Base-by-base conservation (phyloP, 2,888 invertebrate species). In the Temnothorax ravouxi region DNA sequence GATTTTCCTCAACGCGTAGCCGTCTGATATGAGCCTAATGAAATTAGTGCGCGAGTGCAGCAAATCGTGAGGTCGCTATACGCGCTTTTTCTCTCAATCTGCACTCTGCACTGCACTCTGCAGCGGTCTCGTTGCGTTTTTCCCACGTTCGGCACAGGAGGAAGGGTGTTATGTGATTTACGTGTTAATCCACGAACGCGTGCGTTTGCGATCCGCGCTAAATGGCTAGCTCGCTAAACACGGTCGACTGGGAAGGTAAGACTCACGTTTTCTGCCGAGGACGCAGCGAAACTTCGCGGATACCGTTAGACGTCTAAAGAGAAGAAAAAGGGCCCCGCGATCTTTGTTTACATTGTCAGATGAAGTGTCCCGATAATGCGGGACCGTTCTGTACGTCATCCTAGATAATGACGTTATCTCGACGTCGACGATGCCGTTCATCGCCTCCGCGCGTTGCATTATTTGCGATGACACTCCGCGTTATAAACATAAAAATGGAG, bases 161-260 rank as follows among this genome's bases (percentile, higher is more conserved):
- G 3, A 8, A 69, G 15, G 2, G 69, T 77, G 77, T 69, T 79
- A 79, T 69, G 56, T 79, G 71, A 56, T 66, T 76, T 64, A 64
- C n/a, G 0, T 18, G 15, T 29, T 15, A 72, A 25, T 18, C 34
- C n/a, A 38, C 6, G 38, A 13, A 41, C 15, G 69, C 15, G 56
- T 56, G 67, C 21, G 21, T 72, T 71, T 79, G 76, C 71, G 61
- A 86, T 81, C 86, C 69, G 18, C 66, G 52, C 86, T 88, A 93
- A 92, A 93, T 93, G 93, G 92, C 93, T 89, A 91, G 84, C 87
- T 88, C 89, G 69, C 88, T 90, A 67, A 91, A 88, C 77, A 90
- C 89, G 47, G 88, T 91, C 66, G 93, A 91, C 86, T 93, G 93
- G 93, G 93, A 93, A 93, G 93, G 93, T 93, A 92, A 88, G 85